Conservation (phyloP, 1,140 invertebrate genomes). For the Aphelinus certus region DNA sequence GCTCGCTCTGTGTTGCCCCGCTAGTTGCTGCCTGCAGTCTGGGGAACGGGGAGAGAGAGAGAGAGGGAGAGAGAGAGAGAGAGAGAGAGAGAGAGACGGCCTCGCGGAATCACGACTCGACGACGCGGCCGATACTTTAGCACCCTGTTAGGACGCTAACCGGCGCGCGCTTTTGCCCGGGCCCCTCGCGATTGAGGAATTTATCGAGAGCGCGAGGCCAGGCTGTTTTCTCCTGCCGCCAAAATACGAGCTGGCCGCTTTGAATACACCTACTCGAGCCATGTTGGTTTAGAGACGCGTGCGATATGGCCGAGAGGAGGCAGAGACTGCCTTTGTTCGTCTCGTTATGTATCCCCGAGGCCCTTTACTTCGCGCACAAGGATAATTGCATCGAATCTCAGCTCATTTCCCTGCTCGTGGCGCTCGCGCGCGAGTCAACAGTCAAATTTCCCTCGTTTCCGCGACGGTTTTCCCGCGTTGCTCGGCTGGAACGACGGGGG, state of each 20-base stretch:
- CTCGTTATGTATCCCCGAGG: background rate
- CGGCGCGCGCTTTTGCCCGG: constrained; percentile 1
- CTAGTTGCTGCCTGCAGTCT: background rate
- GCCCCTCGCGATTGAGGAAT: constrained; percentile 29
- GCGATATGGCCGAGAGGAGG: too few relatives aligned
- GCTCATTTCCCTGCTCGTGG: background rate
- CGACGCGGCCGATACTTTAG: constrained; percentile 28
- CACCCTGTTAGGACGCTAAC: constrained; percentile 18
- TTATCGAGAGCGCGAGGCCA: constrained; percentile 7
- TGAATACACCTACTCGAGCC: background rate
- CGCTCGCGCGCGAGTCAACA: constrained; percentile 23
- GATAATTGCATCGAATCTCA: constrained; percentile 28
- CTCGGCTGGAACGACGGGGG: constrained; percentile 3
- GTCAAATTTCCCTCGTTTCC: constrained; percentile 32
- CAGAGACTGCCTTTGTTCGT: constrained; percentile 17
- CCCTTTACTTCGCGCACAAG: constrained; percentile 3
- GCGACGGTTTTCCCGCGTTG: constrained; percentile 21
- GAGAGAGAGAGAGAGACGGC: background rate
- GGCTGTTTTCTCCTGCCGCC: background rate
- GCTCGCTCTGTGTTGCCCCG: background rate
- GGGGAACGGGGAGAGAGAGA: background rate
- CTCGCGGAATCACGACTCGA: constrained; percentile 1
- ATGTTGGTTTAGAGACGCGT: too few relatives aligned
- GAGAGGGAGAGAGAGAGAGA: background rate
- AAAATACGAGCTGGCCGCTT: constrained; percentile 25